Evolutionary conservation across 2,113 vertebrate genomes (phyloP), one percentile per base, ranked within the genome.

Genomic region (Hyaena hyaena): DNA sequence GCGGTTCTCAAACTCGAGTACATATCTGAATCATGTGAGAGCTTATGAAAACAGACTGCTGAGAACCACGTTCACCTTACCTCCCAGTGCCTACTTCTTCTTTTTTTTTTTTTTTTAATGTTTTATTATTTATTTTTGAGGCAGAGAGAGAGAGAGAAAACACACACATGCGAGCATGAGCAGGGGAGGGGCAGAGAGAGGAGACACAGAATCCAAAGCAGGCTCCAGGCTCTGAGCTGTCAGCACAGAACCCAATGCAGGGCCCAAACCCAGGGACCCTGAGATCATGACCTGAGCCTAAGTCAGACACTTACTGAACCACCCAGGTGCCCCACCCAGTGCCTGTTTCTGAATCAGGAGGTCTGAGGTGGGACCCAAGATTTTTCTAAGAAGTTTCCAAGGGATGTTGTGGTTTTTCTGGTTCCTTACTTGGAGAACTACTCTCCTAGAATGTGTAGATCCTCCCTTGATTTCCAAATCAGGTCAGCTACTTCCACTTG

Each of bases 401-500:
- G 50, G 35, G 26, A 24, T 92, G 66, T 17, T 53, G 26, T 45
- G 77, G 14, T 14, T 50, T 5, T 17, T 76, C 6, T 5, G 1
- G 23, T 43, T 68, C 45, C 8, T n/a, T 5, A 48, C 48, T 74
- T 39, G 84, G 24, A 50, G 6, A 91, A 63, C 19, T 45, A 53
- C 7, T 69, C 5, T 50, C 39, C 35, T 26, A 84, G 31, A 2
- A 55, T 7, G 45, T 31, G 28, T 3, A 87, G 35, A 14, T 77
- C 35, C 50, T 53, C 55, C 48, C n/a, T 81, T 71, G 55, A 94
- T 58, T 91, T 86, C 80, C 83, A 89, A 86, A 90, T 87, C 55
- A 74, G 39, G 80, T 53, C 16, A 79, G 65, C 26, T 10, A 69
- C 17, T 48, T 88, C n/a, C 33, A 17, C 48, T 33, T 69, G 76